Percentiles rank a stretch among this genome's conserved stretches.
phyloP scores from a whole-genome alignment of 2,797 vertebrate genomes.

The Gouania willdenowi region DNA sequence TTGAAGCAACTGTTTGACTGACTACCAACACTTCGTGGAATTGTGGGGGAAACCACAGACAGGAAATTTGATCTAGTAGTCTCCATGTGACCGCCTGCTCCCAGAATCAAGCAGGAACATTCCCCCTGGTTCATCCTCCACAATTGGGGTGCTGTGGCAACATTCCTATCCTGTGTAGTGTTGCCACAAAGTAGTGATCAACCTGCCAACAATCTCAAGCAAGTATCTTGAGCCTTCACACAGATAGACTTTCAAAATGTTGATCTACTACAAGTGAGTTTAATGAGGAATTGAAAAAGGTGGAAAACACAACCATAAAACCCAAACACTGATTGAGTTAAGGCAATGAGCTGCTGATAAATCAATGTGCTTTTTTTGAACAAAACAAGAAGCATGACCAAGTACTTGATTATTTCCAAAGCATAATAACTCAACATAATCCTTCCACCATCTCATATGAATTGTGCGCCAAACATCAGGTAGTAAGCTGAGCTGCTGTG shows the following conservation, averaged over 20 bases:
- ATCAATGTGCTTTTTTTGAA: neutral
- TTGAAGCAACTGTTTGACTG: conserved; percentile 37
- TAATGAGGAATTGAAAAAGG: conserved; percentile 14
- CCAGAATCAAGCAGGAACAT: conserved; percentile 57
- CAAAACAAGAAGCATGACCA: neutral
- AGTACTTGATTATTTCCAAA: neutral
- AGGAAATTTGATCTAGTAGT: conserved; percentile 66
- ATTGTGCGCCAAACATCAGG: conserved; percentile 6
- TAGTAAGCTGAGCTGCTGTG: conserved; percentile 3
- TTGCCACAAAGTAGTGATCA: conserved; percentile 19
- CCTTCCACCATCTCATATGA: conserved; percentile 5
- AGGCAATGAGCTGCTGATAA: no score
- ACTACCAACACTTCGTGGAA: conserved; percentile 46
- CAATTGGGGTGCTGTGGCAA: conserved; percentile 1
- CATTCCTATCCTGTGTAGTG: conserved; percentile 20
- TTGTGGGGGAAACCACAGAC: conserved; percentile 20
- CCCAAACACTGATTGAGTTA: no score
- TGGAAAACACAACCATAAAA: no score
- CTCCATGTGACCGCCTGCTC: conserved; percentile 63
- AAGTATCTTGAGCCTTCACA: conserved; percentile 5
- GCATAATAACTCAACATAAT: conserved; percentile 1
- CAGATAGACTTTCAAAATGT: conserved; percentile 16
- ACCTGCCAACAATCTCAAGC: conserved; percentile 13
- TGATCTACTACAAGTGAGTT: conserved; percentile 15
- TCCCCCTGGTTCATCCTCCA: conserved; percentile 60